phyloP scores from a whole-genome alignment of 2,888 invertebrate genomes.

The Ceriagrion tenellum region DNA sequence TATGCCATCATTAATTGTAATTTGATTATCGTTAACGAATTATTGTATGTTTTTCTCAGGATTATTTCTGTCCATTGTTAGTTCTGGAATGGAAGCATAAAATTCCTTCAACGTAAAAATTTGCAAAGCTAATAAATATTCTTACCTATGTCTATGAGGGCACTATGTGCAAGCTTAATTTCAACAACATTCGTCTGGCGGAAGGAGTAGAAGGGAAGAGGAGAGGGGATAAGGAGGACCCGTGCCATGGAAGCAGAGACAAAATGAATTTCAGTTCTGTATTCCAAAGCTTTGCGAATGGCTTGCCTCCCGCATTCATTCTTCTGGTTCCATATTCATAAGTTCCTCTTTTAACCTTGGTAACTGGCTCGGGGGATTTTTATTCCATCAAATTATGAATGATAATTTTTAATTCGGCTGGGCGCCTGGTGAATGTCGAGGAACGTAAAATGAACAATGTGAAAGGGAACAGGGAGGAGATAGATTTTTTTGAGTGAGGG shows the following conservation, averaged over 20 bases:
- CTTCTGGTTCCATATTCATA: constrained; percentile 48
- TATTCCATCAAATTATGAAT: constrained; percentile 43
- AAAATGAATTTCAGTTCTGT: constrained; percentile 37
- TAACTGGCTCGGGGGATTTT: constrained; percentile 30
- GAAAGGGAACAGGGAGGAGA: neutral
- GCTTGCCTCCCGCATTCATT: constrained; percentile 8
- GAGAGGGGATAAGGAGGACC: neutral
- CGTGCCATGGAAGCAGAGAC: neutral
- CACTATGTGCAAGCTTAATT: neutral
- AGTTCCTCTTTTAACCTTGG: constrained; percentile 49
- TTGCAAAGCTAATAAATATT: neutral
- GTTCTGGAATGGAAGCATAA: too few relatives aligned
- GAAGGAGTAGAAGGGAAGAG: too few relatives aligned
- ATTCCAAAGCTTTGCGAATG: constrained; percentile 40
- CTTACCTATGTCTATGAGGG: neutral
- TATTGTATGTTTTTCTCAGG: too few relatives aligned
- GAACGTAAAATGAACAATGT: neutral
- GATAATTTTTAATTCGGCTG: constrained; percentile 33
- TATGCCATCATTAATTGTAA: too few relatives aligned
- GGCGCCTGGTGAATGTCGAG: neutral
- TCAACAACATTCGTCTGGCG: neutral
- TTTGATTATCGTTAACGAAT: too few relatives aligned
- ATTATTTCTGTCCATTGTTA: too few relatives aligned
- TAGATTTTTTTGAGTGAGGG: neutral
- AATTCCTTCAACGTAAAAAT: neutral